These are phyloP conservation scores for Pycnomerus fuliginosus DNA, from an alignment of 2,888 invertebrate species.

Conservation along the genomic window DNA sequence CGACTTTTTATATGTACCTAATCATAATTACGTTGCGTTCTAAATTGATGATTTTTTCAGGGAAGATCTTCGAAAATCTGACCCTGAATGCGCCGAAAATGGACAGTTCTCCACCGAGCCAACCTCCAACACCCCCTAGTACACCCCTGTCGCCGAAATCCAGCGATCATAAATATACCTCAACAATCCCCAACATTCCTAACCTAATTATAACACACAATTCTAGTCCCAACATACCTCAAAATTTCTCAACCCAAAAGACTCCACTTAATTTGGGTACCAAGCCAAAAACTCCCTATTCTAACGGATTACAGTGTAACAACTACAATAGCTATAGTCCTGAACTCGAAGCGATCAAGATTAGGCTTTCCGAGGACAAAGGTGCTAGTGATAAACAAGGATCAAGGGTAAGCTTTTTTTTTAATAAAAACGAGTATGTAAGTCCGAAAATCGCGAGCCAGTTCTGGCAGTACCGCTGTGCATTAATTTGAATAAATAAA, in stretches of 20 bases:
- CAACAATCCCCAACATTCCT: slow-evolving; percentile 31
- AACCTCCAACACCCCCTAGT: slow-evolving; percentile 56
- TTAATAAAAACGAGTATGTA: too few species aligned
- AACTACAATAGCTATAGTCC: slow-evolving; percentile 20
- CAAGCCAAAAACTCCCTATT: slow-evolving; percentile 29
- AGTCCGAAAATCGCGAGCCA: too few species aligned
- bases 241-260: slow-evolving; percentile 34
- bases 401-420: slow-evolving; percentile 29
- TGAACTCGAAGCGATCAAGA: slow-evolving; percentile 31
- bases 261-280: slow-evolving; percentile 40
- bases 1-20: slow-evolving; percentile 22
- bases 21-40: slow-evolving; percentile 23
- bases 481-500: too few species aligned
- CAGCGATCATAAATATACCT: slow-evolving; percentile 22
- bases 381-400: slow-evolving; percentile 27
- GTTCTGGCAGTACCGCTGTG: too few species aligned
- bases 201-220: slow-evolving; percentile 41
- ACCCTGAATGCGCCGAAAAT: slow-evolving; percentile 38
- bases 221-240: slow-evolving; percentile 49
- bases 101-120: slow-evolving; percentile 47
- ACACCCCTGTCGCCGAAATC: slow-evolving; percentile 53
- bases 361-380: slow-evolving; percentile 30
- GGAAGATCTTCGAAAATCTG: slow-evolving; percentile 55
- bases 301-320: slow-evolving; percentile 27
- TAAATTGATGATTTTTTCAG: too few species aligned